phyloP scores from a whole-genome alignment of 2,113 vertebrate genomes.

The Atractosteus spatula region DNA sequence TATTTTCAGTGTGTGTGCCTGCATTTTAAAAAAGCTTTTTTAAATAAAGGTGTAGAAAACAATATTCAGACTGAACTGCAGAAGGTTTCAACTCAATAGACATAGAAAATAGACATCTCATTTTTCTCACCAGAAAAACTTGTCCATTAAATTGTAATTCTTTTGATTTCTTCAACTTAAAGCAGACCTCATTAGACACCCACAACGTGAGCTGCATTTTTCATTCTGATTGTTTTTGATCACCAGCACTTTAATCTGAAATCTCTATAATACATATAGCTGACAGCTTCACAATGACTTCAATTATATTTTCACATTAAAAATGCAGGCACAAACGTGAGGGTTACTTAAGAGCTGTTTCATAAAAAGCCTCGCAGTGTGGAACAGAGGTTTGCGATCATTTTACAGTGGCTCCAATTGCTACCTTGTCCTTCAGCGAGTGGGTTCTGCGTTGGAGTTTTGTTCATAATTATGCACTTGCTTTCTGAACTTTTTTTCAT shows the following conservation, averaged over 20 bases:
- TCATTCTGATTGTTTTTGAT: neutral
- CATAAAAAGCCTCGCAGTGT: constrained; percentile 12
- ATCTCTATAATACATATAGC: neutral
- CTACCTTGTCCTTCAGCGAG: constrained; percentile 29
- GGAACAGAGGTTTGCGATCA: neutral
- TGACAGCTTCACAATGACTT: neutral
- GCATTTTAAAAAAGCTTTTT: too few species aligned
- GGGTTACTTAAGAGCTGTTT: constrained; percentile 15
- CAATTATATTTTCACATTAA: constrained; percentile 24
- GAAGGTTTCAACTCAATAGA: too few species aligned
- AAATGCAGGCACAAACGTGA: constrained; percentile 13
- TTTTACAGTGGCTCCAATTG: constrained; percentile 33
- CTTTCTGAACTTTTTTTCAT: neutral
- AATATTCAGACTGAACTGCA: too few species aligned
- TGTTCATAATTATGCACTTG: constrained; percentile 17
- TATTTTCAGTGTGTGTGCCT: too few species aligned
- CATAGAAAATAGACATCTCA: too few species aligned
- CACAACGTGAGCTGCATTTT: too few species aligned
- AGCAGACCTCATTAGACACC: too few species aligned
- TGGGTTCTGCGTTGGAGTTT: constrained; percentile 24
- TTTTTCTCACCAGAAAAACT: too few species aligned
- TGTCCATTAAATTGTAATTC: too few species aligned
- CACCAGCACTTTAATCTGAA: neutral
- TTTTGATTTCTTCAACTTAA: too few species aligned
- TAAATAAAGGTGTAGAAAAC: too few species aligned